Evolutionary conservation across 2,888 invertebrate genomes (phyloP), one percentile per base, ranked within the genome.

Genomic region (Doris montereyensis): DNA sequence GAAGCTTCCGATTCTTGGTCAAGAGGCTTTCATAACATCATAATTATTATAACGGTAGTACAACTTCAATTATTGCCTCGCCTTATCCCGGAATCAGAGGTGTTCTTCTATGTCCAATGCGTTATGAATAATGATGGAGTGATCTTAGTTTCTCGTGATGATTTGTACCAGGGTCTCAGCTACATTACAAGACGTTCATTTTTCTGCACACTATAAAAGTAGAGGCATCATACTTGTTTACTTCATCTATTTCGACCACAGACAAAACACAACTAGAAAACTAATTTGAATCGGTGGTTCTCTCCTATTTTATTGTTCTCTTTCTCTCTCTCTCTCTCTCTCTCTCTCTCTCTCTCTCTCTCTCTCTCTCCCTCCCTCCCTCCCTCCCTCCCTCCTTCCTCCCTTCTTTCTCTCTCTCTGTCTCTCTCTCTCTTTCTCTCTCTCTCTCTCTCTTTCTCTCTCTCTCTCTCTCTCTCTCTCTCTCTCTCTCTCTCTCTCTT

Each of bases 301-400:
- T 10, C 2, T n/a, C 1, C 68, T 57, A n/a, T 28, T 26, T 68
- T 8, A 34, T 28, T 35, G 57, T 68, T 28, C 21, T 52, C 34
- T 76, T 26, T 32, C 35, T 70, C 32, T 58, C 52, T 57, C 30
- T 72, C 34, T 58, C 60, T 70, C 58, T 26, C 57, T 57, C 41
- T 41, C 35, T 34, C 41, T 24, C 41, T 2, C 35, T 21, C n/a
- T 26, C n/a, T 5, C 8, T 32, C 1, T 75, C 21, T 62, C 62
- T 75, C 24, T 60, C 21, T 3, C 35, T 24, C 34, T 57, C 28
- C 52, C 52, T n/a, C 13, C 52, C 17, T 1, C 24, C 24, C n/a
- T 4, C n/a, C 13, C 26, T 2, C 1, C 5, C 24, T 2, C 34
- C 24, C 72, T 34, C 41, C 24, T 57, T 41, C n/a, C 24, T 41